phyloP scores from a whole-genome alignment of 1,140 invertebrate species.

The Lasioglossum baleicum region DNA sequence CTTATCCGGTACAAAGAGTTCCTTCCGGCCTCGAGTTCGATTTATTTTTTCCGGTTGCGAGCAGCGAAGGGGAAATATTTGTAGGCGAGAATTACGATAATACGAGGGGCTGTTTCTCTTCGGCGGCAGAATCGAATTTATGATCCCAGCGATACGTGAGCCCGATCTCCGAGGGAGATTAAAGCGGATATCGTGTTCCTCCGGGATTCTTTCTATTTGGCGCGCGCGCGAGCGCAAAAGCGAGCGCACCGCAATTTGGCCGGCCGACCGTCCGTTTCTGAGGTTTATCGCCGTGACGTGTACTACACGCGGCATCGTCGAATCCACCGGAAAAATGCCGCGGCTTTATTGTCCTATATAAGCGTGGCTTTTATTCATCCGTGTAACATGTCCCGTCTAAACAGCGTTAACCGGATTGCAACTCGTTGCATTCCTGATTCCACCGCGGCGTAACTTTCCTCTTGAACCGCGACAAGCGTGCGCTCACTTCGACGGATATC shows the following conservation, averaged over 20 bases:
- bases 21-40: neutral
- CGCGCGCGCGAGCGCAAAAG: neutral
- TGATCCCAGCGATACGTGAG: neutral
- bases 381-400: neutral
- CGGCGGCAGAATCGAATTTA: constrained; percentile 8
- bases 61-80: constrained; percentile 10
- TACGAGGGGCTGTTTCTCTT: neutral
- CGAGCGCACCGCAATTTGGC: constrained; percentile 1
- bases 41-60: neutral
- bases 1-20: neutral
- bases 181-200: neutral
- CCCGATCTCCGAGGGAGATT: constrained; percentile 24
- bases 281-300: constrained; percentile 21
- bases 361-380: neutral
- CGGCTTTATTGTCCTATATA: too few species aligned
- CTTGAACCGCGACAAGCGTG: neutral
- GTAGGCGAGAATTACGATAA: constrained; percentile 31
- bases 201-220: neutral
- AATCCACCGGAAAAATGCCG: neutral
- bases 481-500: neutral
- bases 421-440: neutral
- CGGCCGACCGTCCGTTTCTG: neutral
- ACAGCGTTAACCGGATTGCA: constrained; percentile 9
- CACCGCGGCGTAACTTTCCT: neutral
- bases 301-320: neutral